Base-by-base conservation (phyloP, 53 echinoderm and acorn worm species). In the Astropecten irregularis region DNA sequence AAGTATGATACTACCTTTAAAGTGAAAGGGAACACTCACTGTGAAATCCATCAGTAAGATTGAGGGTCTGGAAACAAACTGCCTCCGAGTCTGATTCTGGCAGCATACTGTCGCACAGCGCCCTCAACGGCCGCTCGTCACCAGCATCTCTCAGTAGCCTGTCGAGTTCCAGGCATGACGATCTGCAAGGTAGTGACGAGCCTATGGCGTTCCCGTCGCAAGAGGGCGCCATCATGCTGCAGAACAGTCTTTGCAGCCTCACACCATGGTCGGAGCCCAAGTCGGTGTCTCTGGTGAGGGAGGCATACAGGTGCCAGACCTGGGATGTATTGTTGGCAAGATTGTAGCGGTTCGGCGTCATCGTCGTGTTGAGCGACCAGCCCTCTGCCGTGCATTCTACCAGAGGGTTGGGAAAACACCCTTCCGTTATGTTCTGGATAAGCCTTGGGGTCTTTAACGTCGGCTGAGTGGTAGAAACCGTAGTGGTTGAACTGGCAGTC, bases 141-240 rank as follows among this genome's bases (percentile, higher is more conserved):
- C 20, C 32, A 20, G 61, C 19, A 32, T 79, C 61, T 20, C 22
- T 48, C 33, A 79, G 33, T 19, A 16, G 26, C n/a, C 61, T 14
- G 5, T 46, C 27, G 2, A 32, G 18, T 3, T 42, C 32, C 30
- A 39, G 32, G 20, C 79, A 79, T 19, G 79, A 60, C 31, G 79
- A 79, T 27, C 61, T 28, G 47, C 79, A 79, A 28, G 79, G 79
- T 6, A 79, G 79, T 2, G 60, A 26, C 3, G 10, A n/a, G 18
- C 79, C 79, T 9, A 79, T 10, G 32, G n/a, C 8, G 18, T 44
- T 42, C 25, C 29, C 62, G 10, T 79, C 62, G 25, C 79, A 79
- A 31, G 79, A 62, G 61, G 79, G 79, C 34, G 79, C 62, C 16
- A 79, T 25, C 4, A 79, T 60, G 46, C 44, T 79, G 32, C 79